Percentiles rank a stretch among this genome's conserved stretches.
Conservation (phyloP, 2,797 vertebrate species). For the Ctenosaura bakeri region DNA sequence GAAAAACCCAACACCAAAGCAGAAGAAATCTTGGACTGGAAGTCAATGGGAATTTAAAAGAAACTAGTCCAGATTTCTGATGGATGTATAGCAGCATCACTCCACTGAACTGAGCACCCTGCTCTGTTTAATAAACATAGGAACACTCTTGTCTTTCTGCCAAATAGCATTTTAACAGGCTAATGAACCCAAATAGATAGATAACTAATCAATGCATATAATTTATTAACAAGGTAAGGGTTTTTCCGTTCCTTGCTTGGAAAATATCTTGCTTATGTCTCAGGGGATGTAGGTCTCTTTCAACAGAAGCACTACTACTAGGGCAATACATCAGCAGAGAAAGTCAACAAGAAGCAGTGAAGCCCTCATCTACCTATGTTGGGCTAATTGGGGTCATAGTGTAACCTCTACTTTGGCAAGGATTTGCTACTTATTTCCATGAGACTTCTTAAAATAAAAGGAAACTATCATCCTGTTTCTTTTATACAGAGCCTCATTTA, state of each 20-base stretch:
- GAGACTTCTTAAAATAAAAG: constrained; percentile 2
- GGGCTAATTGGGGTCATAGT: neutral
- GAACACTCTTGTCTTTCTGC: constrained; percentile 9
- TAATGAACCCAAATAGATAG: constrained; percentile 43
- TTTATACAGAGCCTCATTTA: neutral
- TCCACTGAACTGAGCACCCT: constrained; percentile 4
- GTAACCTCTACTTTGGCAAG: constrained; percentile 1
- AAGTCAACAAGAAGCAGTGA: neutral
- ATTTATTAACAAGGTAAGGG: constrained; percentile 37
- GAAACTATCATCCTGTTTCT: neutral
- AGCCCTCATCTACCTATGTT: neutral
- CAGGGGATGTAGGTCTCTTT: constrained; percentile 22
- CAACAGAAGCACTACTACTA: neutral
- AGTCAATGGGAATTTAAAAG: neutral
- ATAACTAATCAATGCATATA: constrained; percentile 42
- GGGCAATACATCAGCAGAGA: constrained; percentile 6
- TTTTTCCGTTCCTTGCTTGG: constrained; percentile 11
- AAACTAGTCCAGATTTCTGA: constrained; percentile 19
- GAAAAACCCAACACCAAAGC: neutral
- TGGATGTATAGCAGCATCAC: constrained; percentile 24
- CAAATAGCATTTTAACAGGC: constrained; percentile 32
- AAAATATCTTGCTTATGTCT: constrained; percentile 27
- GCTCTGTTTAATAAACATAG: constrained; percentile 30
- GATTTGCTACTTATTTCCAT: constrained; percentile 22
- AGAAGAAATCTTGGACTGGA: neutral